These are phyloP conservation scores for Aphaenogaster rudis DNA, from an alignment of 1,140 invertebrate species.

Conservation along the genomic window DNA sequence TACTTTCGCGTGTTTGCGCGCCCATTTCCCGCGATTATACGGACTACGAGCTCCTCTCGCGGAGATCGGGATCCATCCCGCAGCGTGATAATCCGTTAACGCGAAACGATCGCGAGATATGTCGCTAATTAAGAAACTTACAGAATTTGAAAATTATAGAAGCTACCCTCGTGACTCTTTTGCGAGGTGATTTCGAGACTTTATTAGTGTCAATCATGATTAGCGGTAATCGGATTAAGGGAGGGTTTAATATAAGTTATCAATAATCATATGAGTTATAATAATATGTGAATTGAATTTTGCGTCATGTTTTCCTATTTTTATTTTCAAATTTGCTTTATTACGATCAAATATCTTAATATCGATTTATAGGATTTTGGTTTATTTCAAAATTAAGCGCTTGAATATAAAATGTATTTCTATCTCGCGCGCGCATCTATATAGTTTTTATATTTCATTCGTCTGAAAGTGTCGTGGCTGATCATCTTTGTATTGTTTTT, in stretches of 20 bases:
- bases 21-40: constrained; percentile 57
- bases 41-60: constrained; percentile 9
- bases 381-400: neutral
- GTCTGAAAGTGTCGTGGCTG: neutral
- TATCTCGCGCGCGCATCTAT: neutral
- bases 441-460: constrained; percentile 8
- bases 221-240: neutral
- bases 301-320: neutral
- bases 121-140: constrained; percentile 49
- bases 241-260: neutral
- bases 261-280: neutral
- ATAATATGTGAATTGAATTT: neutral
- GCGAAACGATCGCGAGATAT: constrained; percentile 18
- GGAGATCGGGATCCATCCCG: constrained; percentile 9
- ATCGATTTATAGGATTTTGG: neutral
- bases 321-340: neutral
- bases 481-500: neutral
- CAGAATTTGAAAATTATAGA: too few relatives aligned
- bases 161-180: neutral
- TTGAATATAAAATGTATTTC: neutral
- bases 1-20: constrained; percentile 34
- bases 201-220: constrained; percentile 13
- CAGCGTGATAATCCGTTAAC: constrained; percentile 18
- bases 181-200: neutral
- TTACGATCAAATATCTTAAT: neutral